phyloP scores from a whole-genome alignment of 2,888 invertebrate species.

The Andrena chrysosceles region DNA sequence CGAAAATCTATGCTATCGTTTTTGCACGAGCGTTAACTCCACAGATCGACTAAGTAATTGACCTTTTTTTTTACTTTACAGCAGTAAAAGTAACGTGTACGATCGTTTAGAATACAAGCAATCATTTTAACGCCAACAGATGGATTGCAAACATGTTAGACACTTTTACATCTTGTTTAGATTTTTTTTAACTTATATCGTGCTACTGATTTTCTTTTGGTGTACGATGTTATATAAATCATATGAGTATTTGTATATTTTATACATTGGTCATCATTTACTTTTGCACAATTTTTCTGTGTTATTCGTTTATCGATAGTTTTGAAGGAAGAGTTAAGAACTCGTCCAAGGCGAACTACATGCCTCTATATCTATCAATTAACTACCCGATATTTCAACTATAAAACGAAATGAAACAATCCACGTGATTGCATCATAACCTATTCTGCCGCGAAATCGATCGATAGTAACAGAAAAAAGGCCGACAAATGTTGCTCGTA shows the following conservation, averaged over 20 bases:
- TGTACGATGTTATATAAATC: too few species aligned
- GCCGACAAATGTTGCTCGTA: not conserved
- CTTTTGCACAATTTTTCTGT: not conserved
- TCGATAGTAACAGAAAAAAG: not conserved
- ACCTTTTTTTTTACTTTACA: too few species aligned
- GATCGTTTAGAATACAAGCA: constrained; percentile 1
- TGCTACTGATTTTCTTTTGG: not conserved
- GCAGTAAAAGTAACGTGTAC: not conserved
- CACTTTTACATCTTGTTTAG: not conserved
- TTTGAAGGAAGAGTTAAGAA: constrained; percentile 54
- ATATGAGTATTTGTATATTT: not conserved
- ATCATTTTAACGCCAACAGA: constrained; percentile 8
- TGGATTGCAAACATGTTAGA: not conserved
- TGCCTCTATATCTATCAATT: constrained; percentile 53
- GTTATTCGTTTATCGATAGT: constrained; percentile 25
- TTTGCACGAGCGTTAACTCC: not conserved
- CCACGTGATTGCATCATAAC: constrained; percentile 65
- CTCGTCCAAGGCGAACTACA: constrained; percentile 65
- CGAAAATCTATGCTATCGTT: not conserved
- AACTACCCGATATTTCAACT: constrained; percentile 59
- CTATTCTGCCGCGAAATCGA: constrained; percentile 26
- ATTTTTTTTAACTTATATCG: not conserved
- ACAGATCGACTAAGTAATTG: not conserved
- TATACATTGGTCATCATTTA: not conserved
- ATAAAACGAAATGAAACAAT: constrained; percentile 65